Percentiles rank a stretch among this genome's conserved stretches.
Conservation (phyloP, 2,888 invertebrate species). For the Polia nebulosa region DNA sequence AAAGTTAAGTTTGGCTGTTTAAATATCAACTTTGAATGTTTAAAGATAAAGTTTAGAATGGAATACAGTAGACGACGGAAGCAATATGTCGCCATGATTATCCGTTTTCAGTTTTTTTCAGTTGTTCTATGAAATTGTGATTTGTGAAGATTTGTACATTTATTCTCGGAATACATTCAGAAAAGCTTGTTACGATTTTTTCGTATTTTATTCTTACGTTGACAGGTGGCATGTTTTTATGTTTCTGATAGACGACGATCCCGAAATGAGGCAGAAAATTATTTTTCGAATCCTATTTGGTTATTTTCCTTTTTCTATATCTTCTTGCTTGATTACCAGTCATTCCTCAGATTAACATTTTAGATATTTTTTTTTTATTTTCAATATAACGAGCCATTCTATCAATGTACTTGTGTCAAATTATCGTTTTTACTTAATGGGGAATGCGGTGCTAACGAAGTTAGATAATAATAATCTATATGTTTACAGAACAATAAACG, state of each 20-base stretch:
- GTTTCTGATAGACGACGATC: constrained; percentile 16
- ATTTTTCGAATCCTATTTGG: not conserved
- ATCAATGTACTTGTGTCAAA: too few relatives aligned
- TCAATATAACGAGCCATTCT: too few relatives aligned
- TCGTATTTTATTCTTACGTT: constrained; percentile 22
- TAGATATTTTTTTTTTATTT: too few relatives aligned
- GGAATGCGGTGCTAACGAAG: too few relatives aligned
- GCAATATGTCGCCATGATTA: constrained; percentile 46
- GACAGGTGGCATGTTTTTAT: constrained; percentile 45
- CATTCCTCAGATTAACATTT: not conserved
- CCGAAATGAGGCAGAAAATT: constrained; percentile 29
- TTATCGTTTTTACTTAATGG: too few relatives aligned
- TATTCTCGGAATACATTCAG: constrained; percentile 50
- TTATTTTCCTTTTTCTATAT: not conserved
- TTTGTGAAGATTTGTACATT: constrained; percentile 51
- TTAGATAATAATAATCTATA: too few relatives aligned
- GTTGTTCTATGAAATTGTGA: constrained; percentile 57
- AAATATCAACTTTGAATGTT: not conserved
- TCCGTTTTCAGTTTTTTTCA: constrained; percentile 49
- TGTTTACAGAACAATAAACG: too few relatives aligned
- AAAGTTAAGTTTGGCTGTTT: not conserved
- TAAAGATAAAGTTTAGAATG: constrained; percentile 20
- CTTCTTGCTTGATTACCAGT: not conserved
- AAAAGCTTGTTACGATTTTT: constrained; percentile 34
- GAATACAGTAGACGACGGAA: constrained; percentile 12